phyloP scores from a whole-genome alignment of 2,888 invertebrate species.

The Cremastobaeus sp. region DNA sequence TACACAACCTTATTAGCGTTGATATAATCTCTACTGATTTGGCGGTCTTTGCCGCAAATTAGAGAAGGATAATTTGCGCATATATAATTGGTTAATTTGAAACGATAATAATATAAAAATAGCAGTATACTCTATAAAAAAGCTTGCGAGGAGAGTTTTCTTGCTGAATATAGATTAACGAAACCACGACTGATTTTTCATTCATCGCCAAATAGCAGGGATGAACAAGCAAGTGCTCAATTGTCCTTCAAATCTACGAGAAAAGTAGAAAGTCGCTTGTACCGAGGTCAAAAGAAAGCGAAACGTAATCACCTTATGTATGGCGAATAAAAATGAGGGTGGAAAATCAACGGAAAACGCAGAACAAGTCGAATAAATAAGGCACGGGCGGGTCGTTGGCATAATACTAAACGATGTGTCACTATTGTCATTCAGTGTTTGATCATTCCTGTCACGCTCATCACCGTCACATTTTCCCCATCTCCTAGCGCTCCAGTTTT shows the following conservation, averaged over 20 bases:
- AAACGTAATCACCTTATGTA: constrained; percentile 43
- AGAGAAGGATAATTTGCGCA: too few relatives aligned
- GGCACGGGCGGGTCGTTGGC: constrained; percentile 56
- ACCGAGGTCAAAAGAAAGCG: constrained; percentile 16
- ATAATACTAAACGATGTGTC: constrained; percentile 61
- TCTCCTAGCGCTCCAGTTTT: neutral
- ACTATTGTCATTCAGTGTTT: constrained; percentile 68
- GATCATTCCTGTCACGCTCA: constrained; percentile 74
- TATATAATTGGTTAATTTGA: too few relatives aligned
- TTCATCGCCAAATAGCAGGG: constrained; percentile 36
- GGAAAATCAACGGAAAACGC: constrained; percentile 18
- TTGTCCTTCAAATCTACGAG: constrained; percentile 14
- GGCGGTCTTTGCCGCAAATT: too few relatives aligned
- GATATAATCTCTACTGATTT: too few relatives aligned
- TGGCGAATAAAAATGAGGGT: constrained; percentile 21
- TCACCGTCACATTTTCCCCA: constrained; percentile 57
- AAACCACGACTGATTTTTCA: too few relatives aligned
- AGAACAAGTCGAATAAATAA: constrained; percentile 62
- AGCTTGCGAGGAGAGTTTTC: too few relatives aligned
- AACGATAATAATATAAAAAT: too few relatives aligned
- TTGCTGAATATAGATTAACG: too few relatives aligned
- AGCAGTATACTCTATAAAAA: too few relatives aligned
- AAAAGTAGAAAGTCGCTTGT: constrained; percentile 14
- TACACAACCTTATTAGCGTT: too few relatives aligned
- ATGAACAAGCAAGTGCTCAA: constrained; percentile 47